Evolutionary conservation across 2,888 invertebrate species (phyloP), one percentile per base, ranked within the genome.

Genomic region (Colostygia pectinataria): DNA sequence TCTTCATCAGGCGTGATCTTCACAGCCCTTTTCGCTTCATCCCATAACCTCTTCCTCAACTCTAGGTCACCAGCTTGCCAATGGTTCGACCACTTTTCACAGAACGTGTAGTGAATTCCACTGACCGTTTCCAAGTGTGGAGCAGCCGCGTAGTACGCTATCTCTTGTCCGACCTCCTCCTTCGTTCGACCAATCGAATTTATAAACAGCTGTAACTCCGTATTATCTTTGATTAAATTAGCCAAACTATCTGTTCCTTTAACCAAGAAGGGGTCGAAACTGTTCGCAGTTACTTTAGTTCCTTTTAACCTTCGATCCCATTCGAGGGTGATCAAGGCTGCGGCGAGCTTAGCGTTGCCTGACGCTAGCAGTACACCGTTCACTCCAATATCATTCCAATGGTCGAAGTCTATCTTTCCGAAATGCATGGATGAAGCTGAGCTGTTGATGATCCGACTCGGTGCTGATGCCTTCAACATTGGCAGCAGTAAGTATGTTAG

Each of bases 401-500:
- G 79, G 25, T 80, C 72, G 10, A 85, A 85, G 55, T 89, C 81
- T 3, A 88, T 65, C n/a, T 68, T 65, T 13, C 88, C 89, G 12
- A 87, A 57, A 43, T 75, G 80, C 80, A 94, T 93, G 8, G 93
- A 84, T 0, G 86, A 65, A 28, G 93, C 93, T 0, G 93, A 89
- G 12, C 93, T 88, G 63, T 92, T 93, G 7, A 94, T 78, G 20
- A 95, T 91, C 55, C 94, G 84, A 52, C 93, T 92, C 0, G 92
- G 92, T 0, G 89, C 80, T 0, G 92, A 91, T 0, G 66, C 57
- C 71, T 91, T 92, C 9, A 94, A 64, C 64, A 85, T 53, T 41
- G 88, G 87, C 53, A 88, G 70, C 36, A 96, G 81, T 44, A 95
- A 83, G 73, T 92, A 93, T 0, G 95, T 95, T 15, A 96, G 85